Evolutionary conservation across 1,140 invertebrate species (phyloP).

Genomic region (fruit fly (Drosophila melanogaster)): Release_6_plus_ISO1_MT NT_033777.3:6993001-6993500

Average conservation of each 20-base stretch:
- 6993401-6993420: conserved; percentile 46
- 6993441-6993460: conserved; percentile 60
- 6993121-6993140: conserved; percentile 70
- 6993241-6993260: conserved; percentile 61
- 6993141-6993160: conserved; percentile 66
- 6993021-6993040: conserved; percentile 83
- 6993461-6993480: conserved; percentile 48
- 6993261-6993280: conserved; percentile 66
- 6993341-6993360: conserved; percentile 61
- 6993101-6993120: conserved; percentile 22
- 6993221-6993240: conserved; percentile 24
- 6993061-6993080: conserved; percentile 57
- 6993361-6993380: conserved; percentile 57
- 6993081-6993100: conserved; percentile 24
- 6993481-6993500: conserved; percentile 62
- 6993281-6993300: conserved; percentile 69
- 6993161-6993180: conserved; percentile 65
- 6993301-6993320: conserved; percentile 51
- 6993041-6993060: conserved; percentile 83
- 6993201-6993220: conserved; percentile 34
- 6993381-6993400: conserved; percentile 41
- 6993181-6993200: conserved; percentile 71
- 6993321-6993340: conserved; percentile 22
- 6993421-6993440: conserved; percentile 32
- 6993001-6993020: conserved; percentile 78